Conservation (phyloP, 2,113 vertebrate genomes). For the pig (Sus scrofa) region T2T-Sscrofa CM000819.6:4132501-4133000, state of each 20-base stretch:
- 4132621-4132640: fast-evolving
- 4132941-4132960: not conserved
- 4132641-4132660: not conserved
- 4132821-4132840: not conserved
- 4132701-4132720: not conserved
- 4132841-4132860: not conserved
- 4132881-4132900: not conserved
- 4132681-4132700: not conserved
- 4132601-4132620: not conserved
- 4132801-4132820: fast-evolving
- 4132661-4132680: not conserved
- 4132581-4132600: not conserved
- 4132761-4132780: not conserved
- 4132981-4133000: not conserved
- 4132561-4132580: not conserved
- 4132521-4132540: fast-evolving
- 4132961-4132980: no score
- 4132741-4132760: not conserved
- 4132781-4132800: not conserved
- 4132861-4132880: not conserved
- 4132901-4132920: not conserved
- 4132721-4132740: not conserved
- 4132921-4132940: not conserved
- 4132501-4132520: fast-evolving
- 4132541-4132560: not conserved